Evolutionary conservation across 2,888 invertebrate genomes (phyloP).

Genomic region (Dorcus hopei): DNA sequence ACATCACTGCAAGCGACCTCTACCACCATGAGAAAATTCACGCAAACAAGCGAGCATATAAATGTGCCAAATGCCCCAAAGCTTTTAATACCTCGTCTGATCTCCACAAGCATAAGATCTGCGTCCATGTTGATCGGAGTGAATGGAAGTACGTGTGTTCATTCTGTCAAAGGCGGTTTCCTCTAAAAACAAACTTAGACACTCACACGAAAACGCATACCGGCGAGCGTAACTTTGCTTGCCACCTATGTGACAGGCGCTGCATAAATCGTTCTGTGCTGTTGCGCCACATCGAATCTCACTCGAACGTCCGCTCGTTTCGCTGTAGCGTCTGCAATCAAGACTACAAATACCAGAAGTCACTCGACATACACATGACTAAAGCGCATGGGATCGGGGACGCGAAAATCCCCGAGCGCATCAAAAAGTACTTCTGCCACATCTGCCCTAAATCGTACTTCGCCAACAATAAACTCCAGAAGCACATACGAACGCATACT

Average conservation of each 20-base stretch:
- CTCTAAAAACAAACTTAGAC: slow-evolving; percentile 41
- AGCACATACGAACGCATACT: slow-evolving; percentile 39
- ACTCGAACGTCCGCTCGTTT: slow-evolving; percentile 36
- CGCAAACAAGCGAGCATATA: slow-evolving; percentile 40
- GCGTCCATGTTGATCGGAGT: slow-evolving; percentile 38
- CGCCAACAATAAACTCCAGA: slow-evolving; percentile 40
- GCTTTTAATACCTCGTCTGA: slow-evolving; percentile 44
- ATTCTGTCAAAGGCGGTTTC: slow-evolving; percentile 37
- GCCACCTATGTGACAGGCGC: slow-evolving; percentile 39
- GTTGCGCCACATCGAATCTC: slow-evolving; percentile 38
- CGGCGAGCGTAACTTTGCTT: slow-evolving; percentile 40
- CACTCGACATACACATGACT: slow-evolving; percentile 54
- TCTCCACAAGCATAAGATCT: slow-evolving; percentile 42
- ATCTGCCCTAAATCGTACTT: slow-evolving; percentile 39
- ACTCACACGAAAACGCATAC: slow-evolving; percentile 42
- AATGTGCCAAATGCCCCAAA: slow-evolving; percentile 41
- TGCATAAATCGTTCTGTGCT: slow-evolving; percentile 40
- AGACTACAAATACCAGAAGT: slow-evolving; percentile 54
- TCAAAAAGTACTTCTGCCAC: slow-evolving; percentile 49
- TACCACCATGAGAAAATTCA: slow-evolving; percentile 45
- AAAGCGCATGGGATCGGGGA: slow-evolving; percentile 49
- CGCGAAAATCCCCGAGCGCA: slow-evolving; percentile 51
- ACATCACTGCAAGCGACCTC: slow-evolving; percentile 41
- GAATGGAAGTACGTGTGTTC: slow-evolving; percentile 41
- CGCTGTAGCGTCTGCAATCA: slow-evolving; percentile 53